Evolutionary conservation across 2,888 invertebrate species (phyloP).

Genomic region (Anthrax anthrax): DNA sequence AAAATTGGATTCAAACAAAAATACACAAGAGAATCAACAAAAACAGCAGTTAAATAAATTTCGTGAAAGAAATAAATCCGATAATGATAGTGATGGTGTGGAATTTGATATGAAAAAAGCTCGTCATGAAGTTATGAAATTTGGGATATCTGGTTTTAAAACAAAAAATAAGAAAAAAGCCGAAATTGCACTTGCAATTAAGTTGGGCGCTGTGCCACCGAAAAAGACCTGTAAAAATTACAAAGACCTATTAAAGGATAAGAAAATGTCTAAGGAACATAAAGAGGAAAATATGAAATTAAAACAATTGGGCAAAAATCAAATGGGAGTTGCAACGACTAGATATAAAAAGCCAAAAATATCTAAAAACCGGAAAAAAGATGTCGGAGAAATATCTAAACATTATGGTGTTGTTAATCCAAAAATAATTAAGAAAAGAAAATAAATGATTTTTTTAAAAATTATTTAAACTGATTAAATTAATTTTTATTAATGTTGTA

Average conservation of each 20-base stretch:
- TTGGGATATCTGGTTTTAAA: slow-evolving; percentile 65
- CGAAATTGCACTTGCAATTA: slow-evolving; percentile 61
- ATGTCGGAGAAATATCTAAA: slow-evolving; percentile 35
- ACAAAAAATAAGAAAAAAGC: slow-evolving; percentile 57
- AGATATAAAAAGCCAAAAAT: slow-evolving; percentile 31
- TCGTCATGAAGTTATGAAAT: slow-evolving; percentile 68
- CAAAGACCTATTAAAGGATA: slow-evolving; percentile 50
- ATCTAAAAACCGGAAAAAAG: slow-evolving; percentile 19
- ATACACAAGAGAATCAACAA: neutral
- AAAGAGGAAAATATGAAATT: slow-evolving; percentile 37
- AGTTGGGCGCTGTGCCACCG: slow-evolving; percentile 70
- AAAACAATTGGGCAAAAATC: slow-evolving; percentile 43
- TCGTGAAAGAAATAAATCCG: neutral
- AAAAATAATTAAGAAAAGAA: slow-evolving; percentile 19
- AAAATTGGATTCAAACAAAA: neutral
- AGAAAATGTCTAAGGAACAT: slow-evolving; percentile 40
- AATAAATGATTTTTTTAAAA: neutral
- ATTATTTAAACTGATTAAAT: neutral
- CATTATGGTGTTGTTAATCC: slow-evolving; percentile 30
- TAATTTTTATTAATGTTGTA: neutral
- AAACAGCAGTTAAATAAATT: neutral
- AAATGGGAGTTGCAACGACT: slow-evolving; percentile 39
- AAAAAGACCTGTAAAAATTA: slow-evolving; percentile 57
- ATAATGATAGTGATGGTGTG: slow-evolving; percentile 1
- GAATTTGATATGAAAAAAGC: slow-evolving; percentile 61